Base-by-base conservation (phyloP, 2,888 invertebrate species). In the Caenorhabditis japonica region DNA sequence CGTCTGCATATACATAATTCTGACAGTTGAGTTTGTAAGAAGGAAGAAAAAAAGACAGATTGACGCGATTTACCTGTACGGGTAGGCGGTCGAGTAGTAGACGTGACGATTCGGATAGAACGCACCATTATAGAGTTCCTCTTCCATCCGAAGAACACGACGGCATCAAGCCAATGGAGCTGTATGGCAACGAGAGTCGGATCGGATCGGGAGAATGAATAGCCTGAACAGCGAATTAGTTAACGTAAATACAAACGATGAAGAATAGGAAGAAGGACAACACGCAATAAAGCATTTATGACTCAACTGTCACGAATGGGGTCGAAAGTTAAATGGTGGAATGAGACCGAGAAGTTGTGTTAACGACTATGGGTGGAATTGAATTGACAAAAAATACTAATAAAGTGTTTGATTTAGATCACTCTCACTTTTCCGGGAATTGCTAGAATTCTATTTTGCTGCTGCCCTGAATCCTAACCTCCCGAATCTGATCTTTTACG, bases 91-190 rank as follows among this genome's bases (percentile, higher is more conserved):
- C 23, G 68, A 59, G 44, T 69, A 69, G 47, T 69, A 69, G 12
- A 69, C 51, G 27, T 69, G 68, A 52, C 59, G 44, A 38, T 69
- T 58, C 19, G 68, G 68, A 52, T 69, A 69, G 53, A 69, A 69
- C 33, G 59, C 68, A 59, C 68, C 68, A 69, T 69, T 69, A 59
- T 69, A 69, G 19, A 69, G 58, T 47, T 69, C 68, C 33, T 69
- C 68, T 46, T 69, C 68, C 68, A 69, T 69, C 53, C 30, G 30
- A n/a, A n/a, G n/a, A n/a, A 5, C 58, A 68, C 58, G 64, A 64
- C 39, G 39, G 49, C 64, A 64, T 64, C 64, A 64, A 56, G 53
- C 36, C 34, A 33, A 47, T 33, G 12, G 15, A n/a, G 34, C n/a
- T n/a, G n/a, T n/a, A n/a, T n/a, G n/a, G n/a, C n/a, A n/a, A n/a